phyloP scores from a whole-genome alignment of 2,113 vertebrate species.

The Crocuta crocuta region DNA sequence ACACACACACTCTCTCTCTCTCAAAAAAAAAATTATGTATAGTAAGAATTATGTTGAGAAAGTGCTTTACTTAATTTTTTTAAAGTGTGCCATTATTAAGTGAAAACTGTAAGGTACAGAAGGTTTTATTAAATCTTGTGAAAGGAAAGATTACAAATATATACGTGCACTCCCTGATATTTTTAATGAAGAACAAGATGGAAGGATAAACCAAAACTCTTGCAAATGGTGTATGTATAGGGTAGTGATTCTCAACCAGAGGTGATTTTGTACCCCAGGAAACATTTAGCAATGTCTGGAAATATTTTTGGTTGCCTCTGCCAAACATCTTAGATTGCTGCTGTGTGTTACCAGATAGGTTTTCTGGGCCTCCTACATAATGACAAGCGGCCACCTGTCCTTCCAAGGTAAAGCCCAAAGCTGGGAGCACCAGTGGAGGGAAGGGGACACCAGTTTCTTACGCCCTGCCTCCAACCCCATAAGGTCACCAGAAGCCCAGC shows the following conservation, averaged over 20 bases:
- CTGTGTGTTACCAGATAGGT: background rate
- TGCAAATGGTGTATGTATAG: background rate
- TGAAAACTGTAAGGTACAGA: background rate
- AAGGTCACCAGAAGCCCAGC: background rate
- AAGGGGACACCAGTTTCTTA: background rate
- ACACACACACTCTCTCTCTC: too few relatives aligned
- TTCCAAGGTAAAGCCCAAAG: background rate
- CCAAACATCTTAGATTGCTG: background rate
- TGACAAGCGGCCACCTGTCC: background rate
- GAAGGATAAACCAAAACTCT: constrained; percentile 1
- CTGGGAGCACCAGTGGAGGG: background rate
- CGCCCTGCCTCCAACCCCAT: background rate
- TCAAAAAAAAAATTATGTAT: background rate
- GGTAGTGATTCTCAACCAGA: background rate
- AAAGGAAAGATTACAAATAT: background rate
- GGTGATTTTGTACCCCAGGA: background rate
- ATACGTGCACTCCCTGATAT: background rate
- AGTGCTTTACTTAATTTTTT: constrained; percentile 40
- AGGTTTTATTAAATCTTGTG: background rate
- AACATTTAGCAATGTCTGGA: background rate
- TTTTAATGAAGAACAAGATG: constrained; percentile 25
- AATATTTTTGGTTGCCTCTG: background rate
- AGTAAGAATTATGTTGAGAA: constrained; percentile 15
- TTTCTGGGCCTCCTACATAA: background rate
- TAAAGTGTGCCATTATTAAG: background rate